Evolutionary conservation across 2,888 invertebrate species (phyloP), one percentile per base, ranked within the genome.

Genomic region (Epinotia ramella): DNA sequence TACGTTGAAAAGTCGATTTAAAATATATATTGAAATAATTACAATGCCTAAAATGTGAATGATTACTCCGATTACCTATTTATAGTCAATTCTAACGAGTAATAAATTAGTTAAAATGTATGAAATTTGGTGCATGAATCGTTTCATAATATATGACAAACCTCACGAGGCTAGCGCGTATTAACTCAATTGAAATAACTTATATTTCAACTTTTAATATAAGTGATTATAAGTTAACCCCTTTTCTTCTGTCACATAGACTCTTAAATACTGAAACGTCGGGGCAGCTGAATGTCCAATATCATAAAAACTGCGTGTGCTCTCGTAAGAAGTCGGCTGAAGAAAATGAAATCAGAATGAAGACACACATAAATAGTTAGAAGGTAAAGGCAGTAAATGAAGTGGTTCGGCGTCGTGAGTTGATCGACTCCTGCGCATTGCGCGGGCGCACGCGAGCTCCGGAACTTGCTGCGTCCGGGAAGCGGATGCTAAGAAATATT

Each of bases 21-120:
- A 28, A 79, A 80, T 77, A 80, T 81, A 76, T 3, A 81, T 80
- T 81, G 80, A 83, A 79, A 77, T 78, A 77, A 71, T 73, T 80
- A 76, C 75, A 76, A 78, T 77, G 49, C 46, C 77, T 81, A 81
- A 81, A 80, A 83, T 87, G 86, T 88, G 88, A 89, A 87, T 88
- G 83, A 84, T 89, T 91, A 92, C 92, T 91, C 87, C 88, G 91
- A 92, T 93, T 93, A 92, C 91, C 91, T 92, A 90, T 85, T 89
- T 89, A 87, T 92, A 93, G 92, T 93, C 93, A 93, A 89, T 87
- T 86, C 86, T 78, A 79, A 80, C 78, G 66, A 81, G 81, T 80
- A 81, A 85, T 88, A 85, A 82, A 81, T 86, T 89, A 90, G 88
- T 84, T 85, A 82, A 81, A 82, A 79, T 88, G 86, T 89, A 86